Percentiles rank a stretch among this genome's conserved stretches.
Conservation (phyloP, 2,113 vertebrate genomes). For the Nestor notabilis region DNA sequence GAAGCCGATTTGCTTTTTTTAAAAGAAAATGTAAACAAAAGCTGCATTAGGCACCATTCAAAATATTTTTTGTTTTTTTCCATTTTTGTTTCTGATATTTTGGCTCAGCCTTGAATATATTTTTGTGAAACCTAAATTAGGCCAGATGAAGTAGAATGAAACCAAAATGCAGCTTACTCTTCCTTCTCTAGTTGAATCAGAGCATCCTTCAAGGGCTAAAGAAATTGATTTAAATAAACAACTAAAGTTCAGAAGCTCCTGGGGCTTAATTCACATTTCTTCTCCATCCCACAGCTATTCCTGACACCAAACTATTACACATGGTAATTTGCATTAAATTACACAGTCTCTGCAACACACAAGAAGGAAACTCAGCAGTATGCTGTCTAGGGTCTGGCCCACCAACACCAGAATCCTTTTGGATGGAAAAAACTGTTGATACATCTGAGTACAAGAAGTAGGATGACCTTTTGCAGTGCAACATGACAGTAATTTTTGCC, state of each 20-base stretch:
- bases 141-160: neutral
- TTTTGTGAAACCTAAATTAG: neutral
- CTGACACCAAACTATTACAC: neutral
- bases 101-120: neutral
- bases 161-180: neutral
- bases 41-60: fast-evolving
- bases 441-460: neutral
- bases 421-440: neutral
- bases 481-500: neutral
- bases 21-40: neutral
- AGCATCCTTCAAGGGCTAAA: neutral
- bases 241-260: neutral
- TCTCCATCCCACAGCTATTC: neutral
- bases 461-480: neutral
- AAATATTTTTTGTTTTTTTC: neutral
- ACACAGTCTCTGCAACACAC: neutral
- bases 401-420: neutral
- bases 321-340: neutral
- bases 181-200: neutral
- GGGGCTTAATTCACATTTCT: neutral
- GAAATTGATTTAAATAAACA: neutral
- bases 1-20: neutral
- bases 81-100: neutral
- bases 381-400: neutral
- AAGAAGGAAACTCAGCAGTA: neutral